A percentile compares a stretch with the other conserved stretches of the same genome.
phyloP scores from a whole-genome alignment of 2,888 invertebrate species.

The Carterocephalus palaemon region DNA sequence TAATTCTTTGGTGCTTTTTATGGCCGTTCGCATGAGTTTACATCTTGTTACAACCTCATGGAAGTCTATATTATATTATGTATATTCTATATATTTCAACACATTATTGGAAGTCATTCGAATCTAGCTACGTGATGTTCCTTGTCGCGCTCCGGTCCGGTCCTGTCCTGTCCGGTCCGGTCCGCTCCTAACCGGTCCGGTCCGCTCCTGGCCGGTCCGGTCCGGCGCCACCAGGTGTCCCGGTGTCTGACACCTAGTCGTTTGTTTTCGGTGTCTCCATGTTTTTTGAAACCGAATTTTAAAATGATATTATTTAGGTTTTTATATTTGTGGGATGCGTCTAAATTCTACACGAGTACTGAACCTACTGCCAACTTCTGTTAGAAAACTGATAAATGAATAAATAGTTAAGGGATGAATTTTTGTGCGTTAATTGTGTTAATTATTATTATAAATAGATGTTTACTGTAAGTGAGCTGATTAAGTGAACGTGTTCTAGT shows the following conservation, averaged over 20 bases:
- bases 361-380: slow-evolving; percentile 74
- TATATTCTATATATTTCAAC: slow-evolving; percentile 41
- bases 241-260: slow-evolving; percentile 24
- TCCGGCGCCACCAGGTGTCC: slow-evolving; percentile 27
- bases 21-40: slow-evolving; percentile 68
- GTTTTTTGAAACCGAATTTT: slow-evolving; percentile 57
- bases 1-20: slow-evolving; percentile 68
- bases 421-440: slow-evolving; percentile 69
- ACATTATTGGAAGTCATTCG: slow-evolving; percentile 40
- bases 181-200: no score
- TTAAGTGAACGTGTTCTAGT: slow-evolving; percentile 68
- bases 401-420: slow-evolving; percentile 57
- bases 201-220: no score
- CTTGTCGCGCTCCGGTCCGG: slow-evolving; percentile 35
- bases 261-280: slow-evolving; percentile 29
- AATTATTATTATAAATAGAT: slow-evolving; percentile 61
- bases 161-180: no score
- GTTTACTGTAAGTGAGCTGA: slow-evolving; percentile 67
- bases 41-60: slow-evolving; percentile 64
- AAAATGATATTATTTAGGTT: slow-evolving; percentile 64
- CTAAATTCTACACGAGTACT: slow-evolving; percentile 57
- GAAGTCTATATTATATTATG: slow-evolving; percentile 47
- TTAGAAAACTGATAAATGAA: slow-evolving; percentile 44
- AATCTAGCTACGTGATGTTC: slow-evolving; percentile 49
- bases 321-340: slow-evolving; percentile 46